These are phyloP conservation scores for Drosophila auraria DNA, from an alignment of 1,140 invertebrate species.

Conservation along the genomic window DNA sequence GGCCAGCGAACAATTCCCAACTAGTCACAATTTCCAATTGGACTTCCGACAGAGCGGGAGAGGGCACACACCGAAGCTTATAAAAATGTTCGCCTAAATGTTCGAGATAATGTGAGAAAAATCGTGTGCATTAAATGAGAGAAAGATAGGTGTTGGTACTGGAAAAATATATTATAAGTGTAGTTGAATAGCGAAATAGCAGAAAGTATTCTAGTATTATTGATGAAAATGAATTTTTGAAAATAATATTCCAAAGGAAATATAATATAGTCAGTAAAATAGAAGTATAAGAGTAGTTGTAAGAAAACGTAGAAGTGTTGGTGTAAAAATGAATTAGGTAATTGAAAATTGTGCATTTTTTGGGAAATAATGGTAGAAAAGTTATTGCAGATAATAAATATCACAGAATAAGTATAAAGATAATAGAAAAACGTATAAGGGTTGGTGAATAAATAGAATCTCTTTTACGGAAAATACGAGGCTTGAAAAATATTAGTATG, in stretches of 20 bases:
- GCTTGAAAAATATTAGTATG: too few species aligned
- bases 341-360: too few species aligned
- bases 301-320: neutral
- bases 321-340: neutral
- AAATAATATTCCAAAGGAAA: too few species aligned
- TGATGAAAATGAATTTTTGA: too few species aligned
- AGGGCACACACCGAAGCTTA: neutral
- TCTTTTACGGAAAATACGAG: too few species aligned
- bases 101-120: neutral
- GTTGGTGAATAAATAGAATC: too few species aligned
- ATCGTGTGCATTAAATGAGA: neutral
- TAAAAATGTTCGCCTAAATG: neutral
- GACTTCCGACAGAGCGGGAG: slow-evolving; percentile 15
- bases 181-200: neutral
- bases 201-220: too few species aligned
- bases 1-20: slow-evolving; percentile 20
- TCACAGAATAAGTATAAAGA: neutral
- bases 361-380: neutral
- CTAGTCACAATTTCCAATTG: slow-evolving; percentile 37
- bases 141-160: neutral
- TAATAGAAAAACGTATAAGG: too few species aligned
- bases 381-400: too few species aligned
- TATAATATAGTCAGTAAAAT: too few species aligned
- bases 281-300: neutral
- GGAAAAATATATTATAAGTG: neutral